phyloP scores from a whole-genome alignment of 2,797 vertebrate species.

The Triplophysa yarkandensis region DNA sequence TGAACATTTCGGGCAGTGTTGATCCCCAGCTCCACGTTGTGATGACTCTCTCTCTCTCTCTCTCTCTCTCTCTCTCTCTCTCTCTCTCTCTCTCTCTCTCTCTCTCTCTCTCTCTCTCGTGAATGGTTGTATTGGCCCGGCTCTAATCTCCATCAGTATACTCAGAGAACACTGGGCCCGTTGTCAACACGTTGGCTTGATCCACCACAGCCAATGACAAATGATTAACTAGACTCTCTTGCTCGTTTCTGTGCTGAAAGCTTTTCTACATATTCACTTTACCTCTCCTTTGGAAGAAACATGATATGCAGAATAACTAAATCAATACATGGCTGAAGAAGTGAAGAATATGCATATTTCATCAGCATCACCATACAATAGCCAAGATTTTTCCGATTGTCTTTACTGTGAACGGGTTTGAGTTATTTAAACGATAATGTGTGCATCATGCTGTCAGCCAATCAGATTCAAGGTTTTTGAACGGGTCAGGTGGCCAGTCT shows the following conservation, averaged over 20 bases:
- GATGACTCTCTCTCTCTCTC: constrained; percentile 41
- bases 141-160: constrained; percentile 73
- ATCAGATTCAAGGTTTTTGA: not conserved
- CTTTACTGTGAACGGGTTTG: not conserved
- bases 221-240: constrained; percentile 73
- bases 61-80: constrained; percentile 27
- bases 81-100: constrained; percentile 42
- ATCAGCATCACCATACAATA: too few species aligned
- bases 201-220: constrained; percentile 75
- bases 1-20: constrained; percentile 37
- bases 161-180: constrained; percentile 73
- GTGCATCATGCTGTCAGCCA: not conserved
- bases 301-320: too few species aligned
- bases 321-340: too few species aligned
- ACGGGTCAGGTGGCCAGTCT: not conserved
- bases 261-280: constrained; percentile 19
- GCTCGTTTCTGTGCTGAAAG: not conserved
- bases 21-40: constrained; percentile 9
- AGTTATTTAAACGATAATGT: not conserved
- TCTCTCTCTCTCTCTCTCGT: constrained; percentile 42
- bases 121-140: constrained; percentile 64
- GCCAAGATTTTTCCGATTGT: too few species aligned
- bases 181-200: constrained; percentile 75
- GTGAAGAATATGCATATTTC: not conserved
- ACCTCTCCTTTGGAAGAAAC: not conserved